Percentiles rank a stretch among this genome's conserved stretches.
Evolutionary conservation across 1,140 invertebrate species (phyloP).

Genomic region (Achroia grisella): DNA sequence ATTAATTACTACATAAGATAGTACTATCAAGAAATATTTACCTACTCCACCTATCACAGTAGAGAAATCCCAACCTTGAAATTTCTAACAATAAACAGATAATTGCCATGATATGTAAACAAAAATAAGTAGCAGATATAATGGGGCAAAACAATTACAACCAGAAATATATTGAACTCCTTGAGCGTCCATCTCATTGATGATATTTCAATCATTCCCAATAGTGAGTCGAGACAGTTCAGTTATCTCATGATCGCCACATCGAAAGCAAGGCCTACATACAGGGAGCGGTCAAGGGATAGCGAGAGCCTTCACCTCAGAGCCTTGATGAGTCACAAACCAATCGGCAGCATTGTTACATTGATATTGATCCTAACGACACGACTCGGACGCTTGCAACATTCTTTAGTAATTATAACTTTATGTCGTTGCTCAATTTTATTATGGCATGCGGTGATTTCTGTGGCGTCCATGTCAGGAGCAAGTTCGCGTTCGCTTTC

Average conservation of each 20-base stretch:
- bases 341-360: slow-evolving; percentile 36
- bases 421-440: slow-evolving; percentile 23
- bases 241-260: slow-evolving; percentile 47
- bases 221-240: slow-evolving; percentile 13
- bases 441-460: slow-evolving; percentile 15
- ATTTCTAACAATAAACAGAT: too few relatives aligned
- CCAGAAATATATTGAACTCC: too few relatives aligned
- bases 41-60: too few relatives aligned
- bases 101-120: too few relatives aligned
- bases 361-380: slow-evolving; percentile 47
- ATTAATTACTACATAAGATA: too few relatives aligned
- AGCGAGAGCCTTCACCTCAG: slow-evolving; percentile 46
- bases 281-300: slow-evolving; percentile 65
- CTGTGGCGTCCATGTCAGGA: slow-evolving; percentile 31
- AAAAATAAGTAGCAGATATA: too few relatives aligned
- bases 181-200: slow-evolving; percentile 20
- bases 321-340: slow-evolving; percentile 49
- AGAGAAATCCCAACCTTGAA: too few relatives aligned
- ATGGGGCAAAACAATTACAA: too few relatives aligned
- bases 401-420: slow-evolving; percentile 45
- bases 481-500: slow-evolving; percentile 40
- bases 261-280: slow-evolving; percentile 58
- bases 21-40: too few relatives aligned
- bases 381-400: slow-evolving; percentile 32
- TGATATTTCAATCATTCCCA: slow-evolving; percentile 39